Evolutionary conservation across 1,140 invertebrate genomes (phyloP).

Genomic region (Euura saliciscinereae): DNA sequence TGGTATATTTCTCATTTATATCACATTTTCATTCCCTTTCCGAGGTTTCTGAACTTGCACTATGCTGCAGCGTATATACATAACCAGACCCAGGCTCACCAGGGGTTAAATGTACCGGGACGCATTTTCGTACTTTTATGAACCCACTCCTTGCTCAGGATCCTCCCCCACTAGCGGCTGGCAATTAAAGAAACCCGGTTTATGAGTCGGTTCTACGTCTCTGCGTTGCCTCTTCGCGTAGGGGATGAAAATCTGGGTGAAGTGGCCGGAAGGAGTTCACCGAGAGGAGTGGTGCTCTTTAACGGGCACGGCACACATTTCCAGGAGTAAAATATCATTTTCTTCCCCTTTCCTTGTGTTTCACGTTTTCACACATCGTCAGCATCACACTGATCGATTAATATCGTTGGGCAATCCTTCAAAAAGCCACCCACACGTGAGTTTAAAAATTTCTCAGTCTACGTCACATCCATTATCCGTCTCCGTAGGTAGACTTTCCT

Average conservation of each 20-base stretch:
- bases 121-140: background rate
- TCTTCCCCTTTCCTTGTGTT: no score
- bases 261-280: no score
- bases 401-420: no score
- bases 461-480: conserved; percentile 27
- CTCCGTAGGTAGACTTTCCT: conserved; percentile 12
- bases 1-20: background rate
- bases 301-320: no score
- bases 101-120: background rate
- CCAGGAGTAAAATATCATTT: no score
- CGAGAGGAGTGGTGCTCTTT: no score
- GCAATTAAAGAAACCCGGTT: conserved; percentile 7
- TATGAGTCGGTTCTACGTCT: no score
- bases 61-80: background rate
- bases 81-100: conserved; percentile 1
- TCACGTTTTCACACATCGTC: no score
- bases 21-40: background rate
- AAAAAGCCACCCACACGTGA: no score
- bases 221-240: background rate
- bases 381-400: no score
- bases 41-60: no score
- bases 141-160: background rate
- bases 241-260: background rate
- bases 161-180: background rate
- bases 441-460: conserved; percentile 10